Evolutionary conservation across 1,140 invertebrate genomes (phyloP).

Genomic region (Ruditapes philippinarum): DNA sequence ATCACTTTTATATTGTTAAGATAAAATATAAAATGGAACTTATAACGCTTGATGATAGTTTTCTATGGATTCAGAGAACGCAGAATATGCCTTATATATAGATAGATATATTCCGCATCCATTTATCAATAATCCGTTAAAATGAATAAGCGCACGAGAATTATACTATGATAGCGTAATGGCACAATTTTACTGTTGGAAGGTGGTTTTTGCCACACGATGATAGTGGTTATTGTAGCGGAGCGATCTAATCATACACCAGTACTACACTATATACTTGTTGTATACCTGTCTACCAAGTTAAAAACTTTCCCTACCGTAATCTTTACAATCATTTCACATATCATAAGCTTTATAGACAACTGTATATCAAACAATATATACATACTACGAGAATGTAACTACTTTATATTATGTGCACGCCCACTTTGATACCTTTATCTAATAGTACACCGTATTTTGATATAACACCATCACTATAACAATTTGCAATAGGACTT

Average conservation of each 20-base stretch:
- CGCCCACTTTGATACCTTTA: too few species aligned
- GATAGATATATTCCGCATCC: not conserved
- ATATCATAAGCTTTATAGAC: too few species aligned
- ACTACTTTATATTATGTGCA: too few species aligned
- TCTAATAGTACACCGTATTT: too few species aligned
- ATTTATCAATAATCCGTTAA: slow-evolving; percentile 7
- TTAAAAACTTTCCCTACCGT: slow-evolving; percentile 19
- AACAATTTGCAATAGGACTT: too few species aligned
- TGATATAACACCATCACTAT: too few species aligned
- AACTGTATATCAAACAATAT: too few species aligned
- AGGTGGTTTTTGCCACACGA: slow-evolving; percentile 16
- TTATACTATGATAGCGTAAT: not conserved
- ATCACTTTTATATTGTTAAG: not conserved
- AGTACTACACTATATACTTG: not conserved
- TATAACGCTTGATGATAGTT: not conserved
- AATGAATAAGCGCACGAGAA: not conserved
- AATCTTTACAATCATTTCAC: not conserved
- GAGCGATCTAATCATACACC: slow-evolving; percentile 5
- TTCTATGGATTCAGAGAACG: not conserved
- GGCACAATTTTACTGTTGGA: not conserved
- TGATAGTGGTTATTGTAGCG: slow-evolving; percentile 19
- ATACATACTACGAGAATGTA: too few species aligned
- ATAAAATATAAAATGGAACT: not conserved
- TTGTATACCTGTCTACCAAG: slow-evolving; percentile 35
- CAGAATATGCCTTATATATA: not conserved